These are phyloP conservation scores for Barnardius zonarius DNA, from an alignment of 2,113 vertebrate genomes.

Conservation along the genomic window DNA sequence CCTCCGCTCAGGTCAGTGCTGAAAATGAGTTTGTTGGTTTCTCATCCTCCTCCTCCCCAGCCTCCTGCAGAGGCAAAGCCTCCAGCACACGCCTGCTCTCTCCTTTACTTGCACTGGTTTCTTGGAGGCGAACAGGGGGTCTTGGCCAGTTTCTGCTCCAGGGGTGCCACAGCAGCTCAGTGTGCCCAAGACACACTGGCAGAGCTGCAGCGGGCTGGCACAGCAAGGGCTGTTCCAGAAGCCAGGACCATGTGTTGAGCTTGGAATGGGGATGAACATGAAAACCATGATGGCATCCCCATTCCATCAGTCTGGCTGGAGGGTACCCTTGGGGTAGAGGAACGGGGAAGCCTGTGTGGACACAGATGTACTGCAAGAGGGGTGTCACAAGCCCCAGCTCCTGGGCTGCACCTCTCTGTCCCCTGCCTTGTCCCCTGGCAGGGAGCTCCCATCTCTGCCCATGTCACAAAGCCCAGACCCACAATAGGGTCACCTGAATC, in stretches of 20 bases:
- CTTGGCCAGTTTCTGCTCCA: neutral
- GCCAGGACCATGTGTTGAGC: rapidly evolving
- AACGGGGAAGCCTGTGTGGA: neutral
- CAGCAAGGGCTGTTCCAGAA: neutral
- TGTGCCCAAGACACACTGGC: neutral
- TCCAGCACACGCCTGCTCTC: neutral
- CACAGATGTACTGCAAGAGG: rapidly evolving
- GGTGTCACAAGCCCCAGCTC: neutral
- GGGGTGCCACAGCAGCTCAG: neutral
- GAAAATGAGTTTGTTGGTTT: conserved; percentile 74
- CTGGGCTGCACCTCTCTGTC: neutral
- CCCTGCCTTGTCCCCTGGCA: neutral
- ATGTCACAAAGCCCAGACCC: neutral
- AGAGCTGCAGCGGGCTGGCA: neutral
- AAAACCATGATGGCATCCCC: neutral
- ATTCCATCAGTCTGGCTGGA: neutral
- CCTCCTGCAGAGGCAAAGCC: conserved; percentile 24
- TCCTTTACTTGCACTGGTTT: neutral
- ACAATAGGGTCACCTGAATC: neutral
- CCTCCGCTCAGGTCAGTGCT: conserved; percentile 69
- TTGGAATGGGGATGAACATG: neutral
- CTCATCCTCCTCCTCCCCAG: conserved; percentile 10
- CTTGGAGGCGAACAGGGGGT: rapidly evolving
- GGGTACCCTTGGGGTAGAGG: neutral
- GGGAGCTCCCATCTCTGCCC: neutral